phyloP scores from a whole-genome alignment of 2,797 vertebrate species.

The Phalloptychus januarius region DNA sequence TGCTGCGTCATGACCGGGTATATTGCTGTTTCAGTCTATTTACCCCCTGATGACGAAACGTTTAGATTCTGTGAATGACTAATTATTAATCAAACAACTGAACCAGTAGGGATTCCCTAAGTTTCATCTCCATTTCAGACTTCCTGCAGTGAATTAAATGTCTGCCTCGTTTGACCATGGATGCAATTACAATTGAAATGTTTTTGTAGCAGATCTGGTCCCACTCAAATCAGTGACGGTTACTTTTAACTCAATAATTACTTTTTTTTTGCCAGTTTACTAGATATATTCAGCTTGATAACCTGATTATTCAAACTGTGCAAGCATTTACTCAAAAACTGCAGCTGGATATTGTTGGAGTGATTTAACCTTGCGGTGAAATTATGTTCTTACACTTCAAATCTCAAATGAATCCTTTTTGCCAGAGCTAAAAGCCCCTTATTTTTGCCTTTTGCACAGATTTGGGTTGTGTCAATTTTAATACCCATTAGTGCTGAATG shows the following conservation, averaged over 20 bases:
- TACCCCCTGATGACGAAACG: neutral
- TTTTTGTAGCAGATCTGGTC: neutral
- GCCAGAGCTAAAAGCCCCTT: neutral
- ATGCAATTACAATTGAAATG: neutral
- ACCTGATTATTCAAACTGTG: neutral
- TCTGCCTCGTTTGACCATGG: neutral
- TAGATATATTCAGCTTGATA: neutral
- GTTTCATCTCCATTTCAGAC: neutral
- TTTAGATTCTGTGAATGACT: neutral
- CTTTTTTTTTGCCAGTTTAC: neutral
- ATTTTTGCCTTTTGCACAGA: neutral
- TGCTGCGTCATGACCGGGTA: neutral
- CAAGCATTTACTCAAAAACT: neutral
- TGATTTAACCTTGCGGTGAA: neutral
- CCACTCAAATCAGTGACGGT: neutral
- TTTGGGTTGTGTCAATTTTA: neutral
- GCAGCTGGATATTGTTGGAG: neutral
- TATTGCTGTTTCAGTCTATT: neutral
- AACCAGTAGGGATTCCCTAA: neutral
- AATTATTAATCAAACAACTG: neutral
- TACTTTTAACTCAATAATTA: no score
- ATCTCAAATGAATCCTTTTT: neutral
- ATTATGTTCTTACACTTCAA: neutral
- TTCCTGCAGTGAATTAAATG: neutral
- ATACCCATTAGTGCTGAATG: neutral